A percentile compares a stretch with the other conserved stretches of the same genome.
Evolutionary conservation across 1,140 invertebrate genomes (phyloP).

Genomic region (Halesus radiatus): DNA sequence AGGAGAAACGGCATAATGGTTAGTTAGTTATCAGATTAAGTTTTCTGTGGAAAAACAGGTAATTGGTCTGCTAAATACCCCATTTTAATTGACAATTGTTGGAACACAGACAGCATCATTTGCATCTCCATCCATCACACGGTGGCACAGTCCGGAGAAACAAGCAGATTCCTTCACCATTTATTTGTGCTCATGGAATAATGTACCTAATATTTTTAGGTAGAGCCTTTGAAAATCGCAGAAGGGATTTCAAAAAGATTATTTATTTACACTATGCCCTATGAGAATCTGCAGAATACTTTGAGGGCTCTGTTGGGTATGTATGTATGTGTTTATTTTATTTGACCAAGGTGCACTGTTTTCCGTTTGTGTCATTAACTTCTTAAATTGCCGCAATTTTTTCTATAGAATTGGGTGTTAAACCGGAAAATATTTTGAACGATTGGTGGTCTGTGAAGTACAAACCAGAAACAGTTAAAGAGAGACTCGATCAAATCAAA

Average conservation of each 20-base stretch:
- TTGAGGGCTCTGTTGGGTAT: constrained; percentile 65
- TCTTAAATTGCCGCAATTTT: neutral
- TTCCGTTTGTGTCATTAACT: neutral
- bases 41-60: no score
- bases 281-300: constrained; percentile 65
- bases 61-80: neutral
- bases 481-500: constrained; percentile 62
- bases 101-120: neutral
- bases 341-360: neutral
- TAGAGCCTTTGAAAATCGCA: constrained; percentile 60
- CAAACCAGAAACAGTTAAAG: constrained; percentile 62
- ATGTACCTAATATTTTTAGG: constrained; percentile 59
- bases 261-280: constrained; percentile 66
- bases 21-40: no score
- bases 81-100: neutral
- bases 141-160: neutral
- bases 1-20: no score
- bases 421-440: constrained; percentile 63
- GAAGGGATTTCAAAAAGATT: constrained; percentile 62
- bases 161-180: neutral
- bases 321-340: constrained; percentile 6
- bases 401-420: constrained; percentile 64
- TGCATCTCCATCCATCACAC: no score
- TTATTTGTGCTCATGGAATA: neutral
- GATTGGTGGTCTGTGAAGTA: constrained; percentile 70